Conservation (phyloP, 2,113 vertebrate genomes). For the Ahaetulla prasina region DNA sequence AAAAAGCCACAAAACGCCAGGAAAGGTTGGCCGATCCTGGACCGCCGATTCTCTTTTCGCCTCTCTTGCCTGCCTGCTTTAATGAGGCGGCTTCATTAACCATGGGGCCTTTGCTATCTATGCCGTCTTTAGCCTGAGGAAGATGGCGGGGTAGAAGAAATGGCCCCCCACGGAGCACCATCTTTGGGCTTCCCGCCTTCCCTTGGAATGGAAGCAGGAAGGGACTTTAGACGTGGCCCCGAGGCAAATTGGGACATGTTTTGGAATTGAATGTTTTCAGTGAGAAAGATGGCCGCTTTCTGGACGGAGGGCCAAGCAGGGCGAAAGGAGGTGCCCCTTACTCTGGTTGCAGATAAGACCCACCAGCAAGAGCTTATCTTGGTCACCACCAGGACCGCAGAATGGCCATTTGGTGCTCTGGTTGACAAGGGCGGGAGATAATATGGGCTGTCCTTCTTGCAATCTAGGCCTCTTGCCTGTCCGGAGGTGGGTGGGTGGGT, state of each 20-base stretch:
- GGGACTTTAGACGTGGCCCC: rapidly evolving
- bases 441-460: background rate
- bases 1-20: background rate
- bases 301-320: background rate
- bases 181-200: background rate
- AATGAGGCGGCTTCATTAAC: background rate
- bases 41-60: background rate
- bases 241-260: rapidly evolving
- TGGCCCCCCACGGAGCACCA: no score
- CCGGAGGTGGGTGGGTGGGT: no score
- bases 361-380: no score
- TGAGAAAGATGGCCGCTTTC: background rate
- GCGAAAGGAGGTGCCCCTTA: background rate
- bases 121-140: background rate
- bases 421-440: background rate
- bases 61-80: background rate
- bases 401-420: background rate
- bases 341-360: background rate
- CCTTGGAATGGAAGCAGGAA: background rate
- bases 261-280: background rate
- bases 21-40: background rate
- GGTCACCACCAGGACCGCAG: background rate
- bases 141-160: background rate
- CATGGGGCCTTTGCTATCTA: background rate
- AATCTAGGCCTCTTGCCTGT: background rate